Evolutionary conservation across 2,113 vertebrate genomes (phyloP).

Genomic region (Vulpes lagopus): DNA sequence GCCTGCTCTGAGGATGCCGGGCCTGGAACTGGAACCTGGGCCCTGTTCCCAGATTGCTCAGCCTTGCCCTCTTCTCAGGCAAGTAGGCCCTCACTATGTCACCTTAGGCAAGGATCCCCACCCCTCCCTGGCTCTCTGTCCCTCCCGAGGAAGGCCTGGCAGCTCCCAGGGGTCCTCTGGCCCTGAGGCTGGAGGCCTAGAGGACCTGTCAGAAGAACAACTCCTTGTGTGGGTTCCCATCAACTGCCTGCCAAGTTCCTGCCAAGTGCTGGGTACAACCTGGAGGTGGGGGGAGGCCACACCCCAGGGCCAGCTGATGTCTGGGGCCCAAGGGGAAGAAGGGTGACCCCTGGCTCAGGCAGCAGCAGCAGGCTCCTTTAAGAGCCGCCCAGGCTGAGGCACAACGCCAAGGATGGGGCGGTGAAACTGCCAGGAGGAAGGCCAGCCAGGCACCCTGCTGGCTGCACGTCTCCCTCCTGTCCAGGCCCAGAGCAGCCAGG

Average conservation of each 20-base stretch:
- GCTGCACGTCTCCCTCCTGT: neutral
- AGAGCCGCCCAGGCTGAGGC: neutral
- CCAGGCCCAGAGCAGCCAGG: neutral
- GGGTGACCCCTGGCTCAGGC: neutral
- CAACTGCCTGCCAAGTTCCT: neutral
- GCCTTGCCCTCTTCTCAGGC: neutral
- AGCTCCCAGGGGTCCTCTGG: neutral
- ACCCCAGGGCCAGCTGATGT: neutral
- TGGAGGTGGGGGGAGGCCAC: neutral
- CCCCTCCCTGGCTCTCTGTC: neutral
- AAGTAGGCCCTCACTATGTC: neutral
- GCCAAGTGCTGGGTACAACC: neutral
- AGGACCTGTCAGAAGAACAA: neutral
- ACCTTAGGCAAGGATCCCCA: neutral
- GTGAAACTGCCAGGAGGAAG: neutral
- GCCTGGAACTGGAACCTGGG: accelerated
- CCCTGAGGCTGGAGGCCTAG: neutral
- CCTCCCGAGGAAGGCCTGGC: neutral
- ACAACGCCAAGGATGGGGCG: neutral
- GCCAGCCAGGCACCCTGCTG: neutral
- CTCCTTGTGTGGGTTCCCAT: accelerated
- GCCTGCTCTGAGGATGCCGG: neutral
- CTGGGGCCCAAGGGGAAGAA: neutral
- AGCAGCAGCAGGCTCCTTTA: neutral
- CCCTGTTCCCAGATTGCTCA: neutral